These are phyloP conservation scores for Blastomussa wellsi DNA, from an alignment of 92 coral and sea anemone genomes.

Conservation along the genomic window DNA sequence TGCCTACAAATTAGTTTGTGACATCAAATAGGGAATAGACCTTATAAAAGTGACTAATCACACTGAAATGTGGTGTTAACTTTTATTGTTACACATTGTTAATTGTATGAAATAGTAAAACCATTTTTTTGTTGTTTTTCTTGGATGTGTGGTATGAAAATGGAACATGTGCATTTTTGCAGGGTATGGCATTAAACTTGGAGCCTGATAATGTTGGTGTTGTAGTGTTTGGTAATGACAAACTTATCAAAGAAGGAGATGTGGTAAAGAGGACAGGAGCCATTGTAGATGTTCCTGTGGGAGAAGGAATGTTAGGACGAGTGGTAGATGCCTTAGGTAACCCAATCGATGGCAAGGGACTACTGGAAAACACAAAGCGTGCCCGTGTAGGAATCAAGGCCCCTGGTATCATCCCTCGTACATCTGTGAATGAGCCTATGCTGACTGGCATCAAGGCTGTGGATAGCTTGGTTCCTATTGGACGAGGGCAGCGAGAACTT, in stretches of 20 bases:
- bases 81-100: no score
- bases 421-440: slow-evolving; percentile 99
- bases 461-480: slow-evolving; percentile 99
- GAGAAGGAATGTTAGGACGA: slow-evolving; percentile 93
- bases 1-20: no score
- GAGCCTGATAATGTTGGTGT: slow-evolving; percentile 99
- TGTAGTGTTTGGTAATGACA: slow-evolving; percentile 99
- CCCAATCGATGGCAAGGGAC: slow-evolving; percentile 95
- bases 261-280: slow-evolving; percentile 99
- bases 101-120: no score
- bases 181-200: slow-evolving; percentile 99
- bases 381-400: slow-evolving; percentile 98
- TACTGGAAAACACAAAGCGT: slow-evolving; percentile 59
- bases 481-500: slow-evolving; percentile 99
- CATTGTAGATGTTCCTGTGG: slow-evolving; percentile 99
- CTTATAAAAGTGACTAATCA: no score
- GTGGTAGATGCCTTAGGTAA: slow-evolving; percentile 99
- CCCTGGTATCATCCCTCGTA: slow-evolving; percentile 98
- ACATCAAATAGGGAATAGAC: no score
- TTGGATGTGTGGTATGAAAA: neutral
- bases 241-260: slow-evolving; percentile 99
- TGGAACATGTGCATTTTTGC: neutral
- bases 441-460: slow-evolving; percentile 99
- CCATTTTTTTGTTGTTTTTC: neutral
- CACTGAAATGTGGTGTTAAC: no score